Base-by-base conservation (phyloP, 2,113 vertebrate species). In the Procavia capensis region DNA sequence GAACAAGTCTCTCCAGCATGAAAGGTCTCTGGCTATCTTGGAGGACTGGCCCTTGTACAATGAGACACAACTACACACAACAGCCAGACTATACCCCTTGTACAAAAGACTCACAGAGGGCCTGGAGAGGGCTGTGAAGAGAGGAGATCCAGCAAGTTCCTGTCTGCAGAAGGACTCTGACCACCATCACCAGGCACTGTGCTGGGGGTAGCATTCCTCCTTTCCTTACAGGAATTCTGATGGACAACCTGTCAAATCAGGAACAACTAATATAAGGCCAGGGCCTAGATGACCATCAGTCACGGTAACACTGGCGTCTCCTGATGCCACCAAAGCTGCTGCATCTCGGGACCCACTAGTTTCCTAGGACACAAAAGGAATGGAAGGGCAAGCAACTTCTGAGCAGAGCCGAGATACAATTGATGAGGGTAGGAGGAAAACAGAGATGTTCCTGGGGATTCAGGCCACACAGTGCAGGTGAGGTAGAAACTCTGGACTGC, bases 71-170 rank as follows among this genome's bases (percentile, higher is more conserved):
- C 79, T 19, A 47, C 3, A n/a, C 74, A 17, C 13, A 25, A 11
- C 3, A 54, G 34, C 24, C 13, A 80, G 22, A 29, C 45, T 27
- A 2, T 16, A 0, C 0, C 88, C 54, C 50, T 14, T 27, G 3
- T 34, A 36, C 88, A 19, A 9, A 41, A 92, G 88, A 95, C 98
- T 98, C 97, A 98, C 98, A 47, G 41, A 29, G 97, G 90, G 14
- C 82, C 88, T 0, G 85, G 74, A 82, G 97, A 87, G 1, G 83
- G 89, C 85, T 97, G 93, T 31, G 91, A 61, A 3, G 27, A 54
- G 31, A 93, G 61, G 34, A 96, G 81, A 85, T 85, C 94, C 93
- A 94, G 74, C 57, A 74, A 36, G 36, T 76, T 97, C 83, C 84
- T 81, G 87, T 95, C 96, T 61, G 90, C 54, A 72, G 88, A 88